phyloP scores from a whole-genome alignment of 2,888 invertebrate species.

The Pantelozetes paolii region DNA sequence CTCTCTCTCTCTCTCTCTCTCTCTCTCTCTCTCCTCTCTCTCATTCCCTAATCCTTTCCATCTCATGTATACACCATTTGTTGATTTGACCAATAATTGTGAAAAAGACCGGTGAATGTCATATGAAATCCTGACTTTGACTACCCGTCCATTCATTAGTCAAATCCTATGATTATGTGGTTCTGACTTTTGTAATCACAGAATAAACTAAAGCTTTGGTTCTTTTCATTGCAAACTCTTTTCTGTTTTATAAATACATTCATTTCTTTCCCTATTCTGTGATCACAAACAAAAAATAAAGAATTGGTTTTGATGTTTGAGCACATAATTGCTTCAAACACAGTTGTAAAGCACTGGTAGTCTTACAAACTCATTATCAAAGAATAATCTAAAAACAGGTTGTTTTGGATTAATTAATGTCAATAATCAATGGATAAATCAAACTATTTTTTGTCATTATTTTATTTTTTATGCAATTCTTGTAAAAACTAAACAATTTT shows the following conservation, averaged over 20 bases:
- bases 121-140: not conserved
- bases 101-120: too few species aligned
- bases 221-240: too few species aligned
- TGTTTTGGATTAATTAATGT: constrained; percentile 13
- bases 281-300: not conserved
- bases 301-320: too few species aligned
- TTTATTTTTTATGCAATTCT: not conserved
- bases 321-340: too few species aligned
- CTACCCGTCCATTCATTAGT: not conserved
- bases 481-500: not conserved
- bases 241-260: not conserved
- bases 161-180: constrained; percentile 1
- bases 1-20: too few species aligned
- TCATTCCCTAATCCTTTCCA: too few species aligned
- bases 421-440: not conserved
- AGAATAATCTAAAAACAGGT: not conserved
- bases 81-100: not conserved
- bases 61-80: too few species aligned
- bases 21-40: too few species aligned
- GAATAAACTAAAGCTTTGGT: not conserved
- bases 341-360: not conserved
- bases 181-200: not conserved
- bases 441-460: not conserved
- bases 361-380: not conserved
- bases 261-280: not conserved